Conservation (phyloP, 2,797 vertebrate genomes). For the Coranthus polyacanthus region DNA sequence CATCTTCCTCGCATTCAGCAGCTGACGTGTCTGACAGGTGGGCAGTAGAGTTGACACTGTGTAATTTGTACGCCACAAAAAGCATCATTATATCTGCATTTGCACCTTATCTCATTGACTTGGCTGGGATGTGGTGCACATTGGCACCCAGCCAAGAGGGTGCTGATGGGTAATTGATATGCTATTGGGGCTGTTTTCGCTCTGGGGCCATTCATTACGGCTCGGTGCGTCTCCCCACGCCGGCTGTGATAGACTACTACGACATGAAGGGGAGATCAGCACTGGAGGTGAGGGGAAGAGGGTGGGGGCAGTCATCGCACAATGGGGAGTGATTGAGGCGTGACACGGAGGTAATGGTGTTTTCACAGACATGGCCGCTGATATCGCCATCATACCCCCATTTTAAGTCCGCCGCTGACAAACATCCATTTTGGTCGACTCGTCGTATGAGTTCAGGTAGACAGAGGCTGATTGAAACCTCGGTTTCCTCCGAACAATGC, state of each 20-base stretch:
- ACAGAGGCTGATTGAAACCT: slow-evolving; percentile 71
- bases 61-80: slow-evolving; percentile 68
- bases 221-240: slow-evolving; percentile 66
- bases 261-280: slow-evolving; percentile 73
- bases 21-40: slow-evolving; percentile 72
- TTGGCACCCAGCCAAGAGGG: slow-evolving; percentile 68
- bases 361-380: slow-evolving; percentile 82
- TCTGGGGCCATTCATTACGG: slow-evolving; percentile 78
- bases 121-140: slow-evolving; percentile 50
- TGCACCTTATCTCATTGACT: slow-evolving; percentile 71
- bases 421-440: slow-evolving; percentile 76
- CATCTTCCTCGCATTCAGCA: slow-evolving; percentile 35
- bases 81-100: slow-evolving; percentile 72
- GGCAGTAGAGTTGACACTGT: slow-evolving; percentile 56
- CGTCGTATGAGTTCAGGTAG: slow-evolving; percentile 58
- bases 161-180: slow-evolving; percentile 85
- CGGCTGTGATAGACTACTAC: slow-evolving; percentile 78
- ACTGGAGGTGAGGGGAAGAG: slow-evolving; percentile 58
- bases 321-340: slow-evolving; percentile 85
- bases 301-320: slow-evolving; percentile 61
- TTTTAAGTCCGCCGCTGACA: slow-evolving; percentile 75
- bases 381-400: slow-evolving; percentile 77
- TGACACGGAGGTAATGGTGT: slow-evolving; percentile 84
- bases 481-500: slow-evolving; percentile 44
- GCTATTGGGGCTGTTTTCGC: slow-evolving; percentile 79